phyloP scores from a whole-genome alignment of 2,888 invertebrate species.

The Lucinisca nassula region DNA sequence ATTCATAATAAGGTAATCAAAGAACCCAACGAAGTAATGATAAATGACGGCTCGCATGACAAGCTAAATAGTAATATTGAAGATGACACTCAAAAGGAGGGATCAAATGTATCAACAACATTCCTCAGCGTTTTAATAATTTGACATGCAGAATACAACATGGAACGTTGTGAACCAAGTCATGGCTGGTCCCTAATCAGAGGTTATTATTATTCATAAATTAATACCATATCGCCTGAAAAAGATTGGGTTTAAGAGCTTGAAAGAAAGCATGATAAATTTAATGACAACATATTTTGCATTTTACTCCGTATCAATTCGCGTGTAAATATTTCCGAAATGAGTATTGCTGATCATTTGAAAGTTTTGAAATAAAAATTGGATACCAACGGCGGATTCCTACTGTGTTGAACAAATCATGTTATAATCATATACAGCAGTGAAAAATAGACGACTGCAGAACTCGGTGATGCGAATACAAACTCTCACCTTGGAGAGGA shows the following conservation, averaged over 20 bases:
- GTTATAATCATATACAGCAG: constrained; percentile 19
- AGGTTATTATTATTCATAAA: not conserved
- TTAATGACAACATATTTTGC: constrained; percentile 4
- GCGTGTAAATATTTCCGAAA: constrained; percentile 13
- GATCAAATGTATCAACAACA: too few species aligned
- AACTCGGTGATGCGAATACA: constrained; percentile 18
- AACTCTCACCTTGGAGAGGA: constrained; percentile 29
- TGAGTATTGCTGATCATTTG: constrained; percentile 11
- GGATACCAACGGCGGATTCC: constrained; percentile 39
- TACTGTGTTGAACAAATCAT: constrained; percentile 46
- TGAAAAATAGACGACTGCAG: constrained; percentile 23
- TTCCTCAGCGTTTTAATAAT: too few species aligned
- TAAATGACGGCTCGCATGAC: too few species aligned
- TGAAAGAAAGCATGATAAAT: not conserved
- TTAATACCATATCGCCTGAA: not conserved
- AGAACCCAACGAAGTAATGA: too few species aligned
- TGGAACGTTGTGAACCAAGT: too few species aligned
- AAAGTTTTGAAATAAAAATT: constrained; percentile 22
- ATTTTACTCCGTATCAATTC: not conserved
- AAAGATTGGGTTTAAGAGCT: not conserved
- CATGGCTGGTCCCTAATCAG: not conserved
- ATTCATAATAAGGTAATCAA: too few species aligned
- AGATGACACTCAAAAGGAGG: too few species aligned
- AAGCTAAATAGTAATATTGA: too few species aligned
- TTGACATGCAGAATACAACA: too few species aligned